These are phyloP conservation scores for Enteromius argenteus DNA, from an alignment of 2,797 vertebrate species.

Conservation along the genomic window DNA sequence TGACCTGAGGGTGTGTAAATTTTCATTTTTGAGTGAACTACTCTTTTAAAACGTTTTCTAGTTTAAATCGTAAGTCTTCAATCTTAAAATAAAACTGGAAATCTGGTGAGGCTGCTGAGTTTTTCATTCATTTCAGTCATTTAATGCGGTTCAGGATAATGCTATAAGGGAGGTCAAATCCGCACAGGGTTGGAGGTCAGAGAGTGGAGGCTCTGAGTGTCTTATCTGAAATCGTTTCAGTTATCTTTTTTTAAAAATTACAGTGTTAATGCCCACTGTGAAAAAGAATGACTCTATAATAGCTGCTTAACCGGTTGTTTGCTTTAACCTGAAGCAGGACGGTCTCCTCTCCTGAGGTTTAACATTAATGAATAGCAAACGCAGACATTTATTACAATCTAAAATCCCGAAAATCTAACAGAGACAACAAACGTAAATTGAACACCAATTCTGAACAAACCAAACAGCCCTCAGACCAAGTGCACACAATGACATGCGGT, in stretches of 20 bases:
- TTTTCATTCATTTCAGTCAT: background rate
- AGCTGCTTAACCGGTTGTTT: conserved; percentile 32
- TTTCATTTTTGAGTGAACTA: background rate
- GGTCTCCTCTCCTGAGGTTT: conserved; percentile 22
- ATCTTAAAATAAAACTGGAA: background rate
- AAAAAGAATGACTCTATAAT: conserved; percentile 5
- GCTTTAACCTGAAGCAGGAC: conserved; percentile 13
- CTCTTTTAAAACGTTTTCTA: background rate
- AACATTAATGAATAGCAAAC: conserved; percentile 16
- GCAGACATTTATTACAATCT: background rate
- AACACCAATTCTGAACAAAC: conserved; percentile 50
- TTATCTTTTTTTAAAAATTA: background rate
- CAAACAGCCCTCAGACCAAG: conserved; percentile 36
- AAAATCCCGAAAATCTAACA: conserved; percentile 58
- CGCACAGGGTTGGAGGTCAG: background rate
- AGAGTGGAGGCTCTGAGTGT: background rate
- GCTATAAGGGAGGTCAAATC: background rate
- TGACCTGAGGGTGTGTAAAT: background rate
- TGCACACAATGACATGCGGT: conserved; percentile 26
- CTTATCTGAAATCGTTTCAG: background rate
- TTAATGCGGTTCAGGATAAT: background rate
- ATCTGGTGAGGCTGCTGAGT: background rate
- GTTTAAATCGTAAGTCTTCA: background rate
- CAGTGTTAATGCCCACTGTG: background rate
- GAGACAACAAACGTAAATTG: conserved; percentile 47